These are phyloP conservation scores for Anthoptus insignis DNA, from an alignment of 2,888 invertebrate species.

Conservation along the genomic window DNA sequence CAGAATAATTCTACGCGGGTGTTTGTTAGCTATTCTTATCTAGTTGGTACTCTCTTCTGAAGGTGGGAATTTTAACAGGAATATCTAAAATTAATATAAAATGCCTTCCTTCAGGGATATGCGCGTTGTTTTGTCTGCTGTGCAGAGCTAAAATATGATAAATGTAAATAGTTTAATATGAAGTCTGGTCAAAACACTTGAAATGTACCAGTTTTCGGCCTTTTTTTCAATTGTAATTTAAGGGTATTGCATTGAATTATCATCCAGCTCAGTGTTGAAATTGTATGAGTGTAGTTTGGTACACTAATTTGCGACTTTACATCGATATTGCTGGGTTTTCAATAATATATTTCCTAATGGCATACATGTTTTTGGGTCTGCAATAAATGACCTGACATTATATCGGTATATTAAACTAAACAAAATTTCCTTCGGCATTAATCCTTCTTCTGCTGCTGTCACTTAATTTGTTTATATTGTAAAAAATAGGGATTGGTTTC, in stretches of 20 bases:
- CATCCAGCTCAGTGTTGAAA: background rate
- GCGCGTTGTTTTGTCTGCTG: background rate
- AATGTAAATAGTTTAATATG: background rate
- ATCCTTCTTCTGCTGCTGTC: slow-evolving; percentile 2
- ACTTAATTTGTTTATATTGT: background rate
- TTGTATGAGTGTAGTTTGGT: background rate
- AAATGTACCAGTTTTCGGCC: background rate
- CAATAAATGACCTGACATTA: background rate
- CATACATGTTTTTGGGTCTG: background rate
- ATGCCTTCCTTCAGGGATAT: background rate
- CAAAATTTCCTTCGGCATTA: background rate
- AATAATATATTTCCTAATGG: background rate
- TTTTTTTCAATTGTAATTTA: too few species aligned
- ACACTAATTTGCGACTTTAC: background rate
- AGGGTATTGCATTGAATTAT: background rate
- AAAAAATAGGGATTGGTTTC: slow-evolving; percentile 2
- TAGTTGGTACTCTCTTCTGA: background rate
- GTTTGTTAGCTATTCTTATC: background rate
- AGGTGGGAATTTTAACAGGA: background rate
- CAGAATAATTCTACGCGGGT: background rate
- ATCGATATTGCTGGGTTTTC: background rate
- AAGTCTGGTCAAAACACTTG: background rate
- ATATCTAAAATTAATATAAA: too few species aligned
- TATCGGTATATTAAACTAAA: background rate
- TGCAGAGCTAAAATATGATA: background rate